Conservation (phyloP, 2,888 invertebrate genomes). For the Campopleginae sp. region DNA sequence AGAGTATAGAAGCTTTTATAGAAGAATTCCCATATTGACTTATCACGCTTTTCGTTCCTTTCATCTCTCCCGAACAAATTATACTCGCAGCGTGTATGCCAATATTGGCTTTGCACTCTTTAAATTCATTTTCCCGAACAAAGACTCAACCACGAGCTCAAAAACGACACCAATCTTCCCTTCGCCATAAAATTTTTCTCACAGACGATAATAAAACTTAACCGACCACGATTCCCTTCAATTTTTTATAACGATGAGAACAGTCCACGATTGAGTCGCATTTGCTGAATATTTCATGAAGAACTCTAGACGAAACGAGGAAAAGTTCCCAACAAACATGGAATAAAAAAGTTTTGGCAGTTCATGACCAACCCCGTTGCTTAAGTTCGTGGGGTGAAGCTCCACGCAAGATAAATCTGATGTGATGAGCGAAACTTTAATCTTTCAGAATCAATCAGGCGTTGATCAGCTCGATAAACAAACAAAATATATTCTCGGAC, state of each 20-base stretch:
- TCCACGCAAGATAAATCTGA: neutral
- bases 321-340: neutral
- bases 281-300: neutral
- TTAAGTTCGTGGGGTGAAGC: neutral
- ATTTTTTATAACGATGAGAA: neutral
- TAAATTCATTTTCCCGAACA: neutral
- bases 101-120: neutral
- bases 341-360: neutral
- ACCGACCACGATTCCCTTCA: neutral
- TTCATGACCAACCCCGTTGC: no score
- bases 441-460: neutral
- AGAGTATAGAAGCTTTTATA: neutral
- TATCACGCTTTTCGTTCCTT: neutral
- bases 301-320: neutral
- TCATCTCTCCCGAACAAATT: neutral
- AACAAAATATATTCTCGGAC: neutral
- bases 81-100: no score
- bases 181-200: neutral
- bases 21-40: conserved; percentile 23
- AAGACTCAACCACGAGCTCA: neutral
- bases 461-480: neutral
- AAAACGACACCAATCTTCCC: neutral
- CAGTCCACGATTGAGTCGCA: neutral
- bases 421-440: neutral
- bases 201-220: neutral